Conservation (phyloP, 2,113 vertebrate species). For the Himantopus leucocephalus region DNA sequence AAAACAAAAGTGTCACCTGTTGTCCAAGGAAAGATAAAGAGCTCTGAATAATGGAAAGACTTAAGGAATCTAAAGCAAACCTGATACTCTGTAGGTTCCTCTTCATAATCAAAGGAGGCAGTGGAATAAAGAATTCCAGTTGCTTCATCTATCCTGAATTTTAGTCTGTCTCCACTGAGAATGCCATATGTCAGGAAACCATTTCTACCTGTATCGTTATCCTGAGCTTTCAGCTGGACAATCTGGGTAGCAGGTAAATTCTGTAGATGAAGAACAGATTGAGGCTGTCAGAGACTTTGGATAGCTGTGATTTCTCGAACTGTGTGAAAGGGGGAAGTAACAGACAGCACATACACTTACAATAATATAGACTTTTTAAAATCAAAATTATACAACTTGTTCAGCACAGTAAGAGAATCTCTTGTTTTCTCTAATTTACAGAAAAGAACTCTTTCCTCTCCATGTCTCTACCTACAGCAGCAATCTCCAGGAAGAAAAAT, state of each 20-base stretch:
- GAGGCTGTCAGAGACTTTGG: not conserved
- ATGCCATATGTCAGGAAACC: slow-evolving; percentile 48
- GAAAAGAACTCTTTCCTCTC: not conserved
- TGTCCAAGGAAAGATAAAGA: not conserved
- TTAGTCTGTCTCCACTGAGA: not conserved
- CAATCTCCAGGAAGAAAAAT: not conserved
- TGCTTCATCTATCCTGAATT: slow-evolving; percentile 54
- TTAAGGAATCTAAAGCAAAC: slow-evolving; percentile 22
- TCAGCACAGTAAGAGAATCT: not conserved
- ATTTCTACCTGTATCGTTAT: slow-evolving; percentile 52
- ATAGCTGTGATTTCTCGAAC: not conserved
- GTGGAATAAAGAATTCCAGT: slow-evolving; percentile 59
- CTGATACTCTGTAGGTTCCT: slow-evolving; percentile 64
- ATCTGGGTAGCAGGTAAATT: not conserved
- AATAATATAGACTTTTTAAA: not conserved
- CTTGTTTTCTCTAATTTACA: not conserved
- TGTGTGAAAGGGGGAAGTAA: not conserved
- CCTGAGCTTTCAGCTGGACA: slow-evolving; percentile 44
- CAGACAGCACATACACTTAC: not conserved
- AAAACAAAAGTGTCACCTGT: not conserved
- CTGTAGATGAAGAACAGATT: not conserved
- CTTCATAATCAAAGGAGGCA: slow-evolving; percentile 62
- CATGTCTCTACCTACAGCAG: not conserved
- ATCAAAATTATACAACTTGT: not conserved
- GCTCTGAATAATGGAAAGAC: not conserved